Conservation (phyloP, 2,797 vertebrate species). For the Anguilla pacifica region DNA sequence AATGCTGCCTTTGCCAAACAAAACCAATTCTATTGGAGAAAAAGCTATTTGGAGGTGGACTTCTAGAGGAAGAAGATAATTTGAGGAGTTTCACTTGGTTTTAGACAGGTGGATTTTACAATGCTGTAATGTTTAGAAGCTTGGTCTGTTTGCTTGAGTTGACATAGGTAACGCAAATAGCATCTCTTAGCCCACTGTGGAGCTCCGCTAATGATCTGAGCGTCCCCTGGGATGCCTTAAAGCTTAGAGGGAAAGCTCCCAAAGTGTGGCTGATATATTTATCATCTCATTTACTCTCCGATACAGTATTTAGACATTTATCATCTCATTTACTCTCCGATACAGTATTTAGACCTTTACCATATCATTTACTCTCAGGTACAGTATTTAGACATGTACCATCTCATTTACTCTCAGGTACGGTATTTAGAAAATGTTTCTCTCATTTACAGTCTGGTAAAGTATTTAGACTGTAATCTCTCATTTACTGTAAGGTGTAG, state of each 20-base stretch:
- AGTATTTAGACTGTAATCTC: neutral
- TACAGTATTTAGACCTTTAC: too few relatives aligned
- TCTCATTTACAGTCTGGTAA: neutral
- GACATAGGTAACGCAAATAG: slow-evolving; percentile 10
- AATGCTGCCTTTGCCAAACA: neutral
- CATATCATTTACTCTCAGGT: neutral
- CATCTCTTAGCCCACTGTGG: neutral
- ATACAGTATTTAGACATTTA: neutral
- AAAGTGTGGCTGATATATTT: neutral
- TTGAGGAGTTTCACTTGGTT: neutral
- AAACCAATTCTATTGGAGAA: neutral
- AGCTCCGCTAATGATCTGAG: slow-evolving; percentile 13
- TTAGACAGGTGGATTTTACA: neutral
- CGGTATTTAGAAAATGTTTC: neutral
- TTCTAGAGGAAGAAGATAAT: neutral
- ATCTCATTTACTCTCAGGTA: neutral
- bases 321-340: too few relatives aligned
- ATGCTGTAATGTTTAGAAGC: neutral
- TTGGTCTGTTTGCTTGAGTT: slow-evolving; percentile 6
- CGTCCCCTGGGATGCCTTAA: slow-evolving; percentile 21
- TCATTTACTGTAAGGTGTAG: neutral
- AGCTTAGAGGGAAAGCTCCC: neutral
- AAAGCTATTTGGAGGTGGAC: neutral
- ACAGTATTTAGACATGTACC: neutral
- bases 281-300: neutral